Percentiles rank a stretch among this genome's conserved stretches.
These are phyloP conservation scores for Zygogramma bicolorata DNA, from an alignment of 2,888 invertebrate genomes.

Conservation along the genomic window DNA sequence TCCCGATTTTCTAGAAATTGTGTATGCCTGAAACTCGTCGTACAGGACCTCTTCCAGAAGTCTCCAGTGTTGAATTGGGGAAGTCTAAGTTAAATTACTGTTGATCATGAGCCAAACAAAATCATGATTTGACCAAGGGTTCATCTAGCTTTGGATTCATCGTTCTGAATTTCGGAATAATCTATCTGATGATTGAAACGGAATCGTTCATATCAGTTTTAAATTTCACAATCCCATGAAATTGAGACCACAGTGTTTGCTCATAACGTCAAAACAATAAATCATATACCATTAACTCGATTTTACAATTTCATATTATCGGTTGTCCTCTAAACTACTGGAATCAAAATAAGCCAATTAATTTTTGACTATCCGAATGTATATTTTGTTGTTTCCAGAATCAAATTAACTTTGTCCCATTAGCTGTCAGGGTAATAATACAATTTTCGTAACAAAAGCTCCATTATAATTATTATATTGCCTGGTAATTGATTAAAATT, in stretches of 20 bases:
- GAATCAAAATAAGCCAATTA: slow-evolving; percentile 4
- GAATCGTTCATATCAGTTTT: background rate
- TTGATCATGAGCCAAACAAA: too few species aligned
- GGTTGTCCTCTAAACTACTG: background rate
- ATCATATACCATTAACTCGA: background rate
- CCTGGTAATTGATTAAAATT: slow-evolving; percentile 15
- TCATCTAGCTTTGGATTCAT: too few species aligned
- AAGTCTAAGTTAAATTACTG: too few species aligned
- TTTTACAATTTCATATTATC: slow-evolving; percentile 1
- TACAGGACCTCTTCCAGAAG: too few species aligned
- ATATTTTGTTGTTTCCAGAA: slow-evolving; percentile 20
- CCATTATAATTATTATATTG: slow-evolving; percentile 35
- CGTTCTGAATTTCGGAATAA: too few species aligned
- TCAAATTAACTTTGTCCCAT: slow-evolving; percentile 33
- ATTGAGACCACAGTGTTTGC: background rate
- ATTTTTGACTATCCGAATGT: slow-evolving; percentile 4
- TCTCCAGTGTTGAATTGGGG: too few species aligned
- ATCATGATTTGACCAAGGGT: too few species aligned
- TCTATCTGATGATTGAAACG: too few species aligned
- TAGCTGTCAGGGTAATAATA: slow-evolving; percentile 35
- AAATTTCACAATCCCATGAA: background rate
- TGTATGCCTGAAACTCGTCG: too few species aligned
- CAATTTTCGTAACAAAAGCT: slow-evolving; percentile 33
- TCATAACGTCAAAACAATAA: background rate
- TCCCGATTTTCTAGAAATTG: too few species aligned